Base-by-base conservation (phyloP, 2,113 vertebrate species). In the Danio rerio region DNA sequence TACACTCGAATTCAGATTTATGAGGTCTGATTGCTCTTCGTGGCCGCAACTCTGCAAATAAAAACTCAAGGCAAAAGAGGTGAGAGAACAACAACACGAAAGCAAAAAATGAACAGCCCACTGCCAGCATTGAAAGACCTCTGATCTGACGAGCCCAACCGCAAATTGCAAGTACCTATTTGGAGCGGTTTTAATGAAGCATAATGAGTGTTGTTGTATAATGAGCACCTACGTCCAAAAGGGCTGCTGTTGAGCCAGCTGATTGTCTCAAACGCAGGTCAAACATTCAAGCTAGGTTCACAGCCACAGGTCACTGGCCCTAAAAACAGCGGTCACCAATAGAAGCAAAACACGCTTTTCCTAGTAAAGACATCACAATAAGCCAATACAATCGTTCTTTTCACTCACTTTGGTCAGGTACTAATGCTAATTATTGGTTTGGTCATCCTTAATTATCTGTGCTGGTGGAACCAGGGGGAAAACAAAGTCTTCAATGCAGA, bases 361-460 rank as follows among this genome's bases (percentile, higher is more conserved):
- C 81, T 84, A 81, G 88, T 89, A 90, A 86, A 92, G 92, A 91
- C 88, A 90, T 91, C 90, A 92, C 89, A 93, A 90, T 89, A 88
- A 87, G 88, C 83, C 84, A 90, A 88, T 90, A 89, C 89, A 90
- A 89, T 91, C 90, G 89, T 88, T 91, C 89, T 89, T 91, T 89
- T 89, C 85, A 92, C 89, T 90, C 88, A 89, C 87, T 76, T 87
- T 78, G 72, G 91, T 88, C 88, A 90, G 89, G 88, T 88, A 90
- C 89, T 92, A 89, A 88, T 88, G 87, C 80, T 91, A 92, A 93
- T 93, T 92, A 90, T 88, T 91, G 90, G 89, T 86, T 89, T 89
- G 88, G 88, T 85, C 84, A 81, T 87, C 89, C 89, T 91, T 92
- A 90, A 92, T 93, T 88, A 91, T 91, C 87, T 83, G 78, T 86